Percentiles rank a stretch among this genome's conserved stretches.
Conservation (phyloP, 1,140 invertebrate species). For the Scaptodrosophila lebanonensis region DNA sequence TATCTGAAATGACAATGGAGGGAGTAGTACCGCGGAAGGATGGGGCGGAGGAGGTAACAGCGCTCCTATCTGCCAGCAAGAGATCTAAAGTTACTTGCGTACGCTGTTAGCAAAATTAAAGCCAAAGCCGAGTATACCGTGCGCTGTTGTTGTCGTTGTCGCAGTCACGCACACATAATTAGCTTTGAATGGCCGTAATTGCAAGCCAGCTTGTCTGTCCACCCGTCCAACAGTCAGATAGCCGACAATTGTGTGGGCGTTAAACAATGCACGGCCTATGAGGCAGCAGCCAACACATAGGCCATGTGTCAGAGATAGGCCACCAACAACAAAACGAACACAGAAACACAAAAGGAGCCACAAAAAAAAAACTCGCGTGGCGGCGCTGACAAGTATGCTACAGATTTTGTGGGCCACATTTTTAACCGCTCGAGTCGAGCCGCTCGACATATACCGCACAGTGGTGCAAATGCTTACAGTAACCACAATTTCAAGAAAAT, state of each 20-base stretch:
- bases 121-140: background rate
- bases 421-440: constrained; percentile 36
- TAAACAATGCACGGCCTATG: constrained; percentile 24
- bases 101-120: constrained; percentile 6
- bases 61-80: constrained; percentile 7
- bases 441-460: constrained; percentile 25
- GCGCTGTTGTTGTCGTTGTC: background rate
- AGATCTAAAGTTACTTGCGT: constrained; percentile 23
- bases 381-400: constrained; percentile 40
- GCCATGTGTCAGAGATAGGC: constrained; percentile 3
- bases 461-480: no score
- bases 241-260: constrained; percentile 13
- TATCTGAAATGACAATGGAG: constrained; percentile 16
- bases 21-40: background rate
- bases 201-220: background rate
- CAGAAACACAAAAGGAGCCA: constrained; percentile 20
- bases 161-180: constrained; percentile 35
- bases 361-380: constrained; percentile 33
- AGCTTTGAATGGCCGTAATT: constrained; percentile 46
- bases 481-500: no score
- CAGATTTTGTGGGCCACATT: constrained; percentile 43
- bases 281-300: constrained; percentile 2
- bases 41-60: background rate
- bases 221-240: background rate
- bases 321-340: constrained; percentile 44